Evolutionary conservation across 2,113 vertebrate species (phyloP).

Genomic region (Shinisaurus crocodilurus): DNA sequence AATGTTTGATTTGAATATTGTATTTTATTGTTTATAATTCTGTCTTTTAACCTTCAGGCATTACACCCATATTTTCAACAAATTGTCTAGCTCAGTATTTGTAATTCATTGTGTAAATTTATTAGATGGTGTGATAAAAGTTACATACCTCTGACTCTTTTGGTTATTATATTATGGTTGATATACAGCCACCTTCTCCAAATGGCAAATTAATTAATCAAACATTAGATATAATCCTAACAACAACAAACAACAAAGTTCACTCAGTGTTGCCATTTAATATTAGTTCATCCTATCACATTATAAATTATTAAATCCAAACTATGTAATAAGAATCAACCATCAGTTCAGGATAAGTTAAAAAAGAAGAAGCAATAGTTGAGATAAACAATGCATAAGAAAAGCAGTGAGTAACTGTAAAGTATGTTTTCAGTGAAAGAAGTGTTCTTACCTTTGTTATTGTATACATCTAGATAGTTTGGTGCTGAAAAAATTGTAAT

Average conservation of each 20-base stretch:
- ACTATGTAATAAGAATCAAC: slow-evolving; percentile 42
- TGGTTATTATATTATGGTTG: no score
- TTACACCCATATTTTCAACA: no score
- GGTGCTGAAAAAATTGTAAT: slow-evolving; percentile 99
- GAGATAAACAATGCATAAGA: not conserved
- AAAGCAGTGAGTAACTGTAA: not conserved
- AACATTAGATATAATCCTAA: not conserved
- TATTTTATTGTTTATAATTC: no score
- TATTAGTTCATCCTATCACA: not conserved
- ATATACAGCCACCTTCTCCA: not conserved
- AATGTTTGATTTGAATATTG: no score
- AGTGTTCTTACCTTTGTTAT: slow-evolving; percentile 94
- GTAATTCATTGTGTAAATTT: no score
- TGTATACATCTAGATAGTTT: slow-evolving; percentile 99
- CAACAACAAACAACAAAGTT: not conserved
- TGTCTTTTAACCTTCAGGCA: no score
- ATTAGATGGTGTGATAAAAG: no score
- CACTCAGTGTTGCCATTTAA: not conserved
- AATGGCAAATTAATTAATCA: no score
- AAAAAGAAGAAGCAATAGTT: not conserved
- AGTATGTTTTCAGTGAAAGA: not conserved
- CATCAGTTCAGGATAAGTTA: not conserved
- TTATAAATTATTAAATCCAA: slow-evolving; percentile 38
- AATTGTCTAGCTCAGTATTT: no score
- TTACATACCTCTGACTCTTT: no score